Conservation (phyloP, 2,113 vertebrate genomes). For the Otocyon megalotis region DNA sequence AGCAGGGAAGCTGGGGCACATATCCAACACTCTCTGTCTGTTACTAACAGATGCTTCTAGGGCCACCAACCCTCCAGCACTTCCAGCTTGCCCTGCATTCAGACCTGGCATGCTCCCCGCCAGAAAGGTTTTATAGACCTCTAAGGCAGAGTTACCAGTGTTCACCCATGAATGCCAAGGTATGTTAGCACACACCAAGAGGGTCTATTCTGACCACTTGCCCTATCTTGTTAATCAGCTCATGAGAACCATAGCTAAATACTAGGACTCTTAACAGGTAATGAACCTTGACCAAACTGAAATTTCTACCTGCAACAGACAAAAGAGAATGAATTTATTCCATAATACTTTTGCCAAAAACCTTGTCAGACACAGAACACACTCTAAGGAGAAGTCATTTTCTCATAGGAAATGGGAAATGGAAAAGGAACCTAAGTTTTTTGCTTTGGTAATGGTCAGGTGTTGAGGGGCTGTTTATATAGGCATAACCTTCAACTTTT, state of each 20-base stretch:
- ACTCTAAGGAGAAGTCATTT: neutral
- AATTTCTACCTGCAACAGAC: neutral
- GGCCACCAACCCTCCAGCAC: neutral
- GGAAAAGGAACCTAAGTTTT: neutral
- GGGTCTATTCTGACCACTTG: neutral
- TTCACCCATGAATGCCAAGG: neutral
- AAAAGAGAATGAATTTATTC: neutral
- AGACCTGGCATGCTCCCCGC: neutral
- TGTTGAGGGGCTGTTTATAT: neutral
- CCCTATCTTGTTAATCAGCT: neutral
- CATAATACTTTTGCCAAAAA: neutral
- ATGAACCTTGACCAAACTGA: neutral
- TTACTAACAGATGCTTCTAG: neutral
- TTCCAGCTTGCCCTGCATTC: neutral
- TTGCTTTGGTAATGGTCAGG: neutral
- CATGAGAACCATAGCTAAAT: neutral
- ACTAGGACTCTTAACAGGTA: neutral
- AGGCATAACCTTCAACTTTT: slow-evolving; percentile 35
- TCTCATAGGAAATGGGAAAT: neutral
- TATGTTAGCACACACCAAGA: neutral
- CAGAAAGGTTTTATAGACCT: neutral
- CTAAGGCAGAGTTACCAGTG: neutral
- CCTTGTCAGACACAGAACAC: neutral
- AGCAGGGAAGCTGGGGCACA: neutral
- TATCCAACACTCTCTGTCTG: neutral